Conservation (phyloP, 2,888 invertebrate genomes). For the Diadromus collaris region DNA sequence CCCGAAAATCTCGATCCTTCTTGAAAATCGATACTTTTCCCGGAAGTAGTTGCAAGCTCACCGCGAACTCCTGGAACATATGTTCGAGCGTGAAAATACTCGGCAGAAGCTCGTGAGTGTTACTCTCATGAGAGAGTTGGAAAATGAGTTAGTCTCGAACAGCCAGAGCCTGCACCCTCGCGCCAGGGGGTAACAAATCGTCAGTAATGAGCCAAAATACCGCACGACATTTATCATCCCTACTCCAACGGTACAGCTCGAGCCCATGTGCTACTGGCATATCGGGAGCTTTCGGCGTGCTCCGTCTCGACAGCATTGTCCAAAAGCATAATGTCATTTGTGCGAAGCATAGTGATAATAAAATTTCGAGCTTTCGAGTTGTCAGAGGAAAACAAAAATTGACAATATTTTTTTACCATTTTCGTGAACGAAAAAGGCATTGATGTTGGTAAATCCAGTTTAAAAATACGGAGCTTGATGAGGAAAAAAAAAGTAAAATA, state of each 20-base stretch:
- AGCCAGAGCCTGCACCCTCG: conserved; percentile 9
- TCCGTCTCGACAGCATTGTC: not conserved
- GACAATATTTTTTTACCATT: not conserved
- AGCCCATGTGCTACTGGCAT: not conserved
- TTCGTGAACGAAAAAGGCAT: not conserved
- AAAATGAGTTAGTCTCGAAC: conserved; percentile 8
- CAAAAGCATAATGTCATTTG: not conserved
- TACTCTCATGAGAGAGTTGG: conserved; percentile 13
- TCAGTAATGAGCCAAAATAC: conserved; percentile 71
- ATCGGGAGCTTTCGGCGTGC: not conserved
- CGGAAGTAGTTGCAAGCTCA: not conserved
- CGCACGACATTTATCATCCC: conserved; percentile 69
- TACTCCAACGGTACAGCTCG: conserved; percentile 15
- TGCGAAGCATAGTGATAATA: not conserved
- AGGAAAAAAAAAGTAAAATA: no score
- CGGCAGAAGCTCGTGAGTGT: conserved; percentile 5
- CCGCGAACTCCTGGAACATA: not conserved
- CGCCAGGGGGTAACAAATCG: conserved; percentile 67
- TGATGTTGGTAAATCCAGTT: no score
- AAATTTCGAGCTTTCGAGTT: not conserved
- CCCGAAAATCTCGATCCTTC: not conserved
- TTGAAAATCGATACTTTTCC: not conserved
- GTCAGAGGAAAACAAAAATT: not conserved
- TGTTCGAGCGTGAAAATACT: conserved; percentile 18
- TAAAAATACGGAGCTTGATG: no score